Conservation (phyloP, 2,888 invertebrate species). For the Myopa testacea region DNA sequence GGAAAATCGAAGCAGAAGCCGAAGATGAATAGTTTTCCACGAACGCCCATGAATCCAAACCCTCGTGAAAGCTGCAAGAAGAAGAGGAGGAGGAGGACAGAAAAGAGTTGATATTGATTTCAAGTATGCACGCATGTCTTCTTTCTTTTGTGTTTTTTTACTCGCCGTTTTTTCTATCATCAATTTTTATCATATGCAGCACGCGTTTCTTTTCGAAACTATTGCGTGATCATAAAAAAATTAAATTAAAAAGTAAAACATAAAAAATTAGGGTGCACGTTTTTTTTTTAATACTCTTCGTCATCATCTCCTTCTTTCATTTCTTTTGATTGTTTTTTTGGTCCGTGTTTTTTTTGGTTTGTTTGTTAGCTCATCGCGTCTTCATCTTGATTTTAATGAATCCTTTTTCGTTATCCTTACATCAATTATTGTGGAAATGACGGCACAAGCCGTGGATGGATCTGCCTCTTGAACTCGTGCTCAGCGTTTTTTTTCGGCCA, state of each 20-base stretch:
- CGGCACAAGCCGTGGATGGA: not conserved
- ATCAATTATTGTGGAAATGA: slow-evolving; percentile 16
- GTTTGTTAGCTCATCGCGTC: not conserved
- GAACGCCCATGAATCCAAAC: not conserved
- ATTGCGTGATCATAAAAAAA: slow-evolving; percentile 14
- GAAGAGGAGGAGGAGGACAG: not conserved
- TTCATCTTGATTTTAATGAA: slow-evolving; percentile 40
- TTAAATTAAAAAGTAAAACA: not conserved
- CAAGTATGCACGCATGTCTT: slow-evolving; percentile 16
- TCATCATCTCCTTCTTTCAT: too few species aligned
- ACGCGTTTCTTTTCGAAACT: slow-evolving; percentile 17
- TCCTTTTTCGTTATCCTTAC: slow-evolving; percentile 41
- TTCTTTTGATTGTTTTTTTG: slow-evolving; percentile 10
- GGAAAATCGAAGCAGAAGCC: too few species aligned
- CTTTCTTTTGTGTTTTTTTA: not conserved
- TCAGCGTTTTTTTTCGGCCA: slow-evolving; percentile 4
- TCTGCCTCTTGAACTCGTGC: not conserved
- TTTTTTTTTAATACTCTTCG: slow-evolving; percentile 29
- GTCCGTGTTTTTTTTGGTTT: slow-evolving; percentile 37
- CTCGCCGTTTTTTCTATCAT: not conserved
- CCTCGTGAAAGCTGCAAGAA: too few species aligned
- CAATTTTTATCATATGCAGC: not conserved
- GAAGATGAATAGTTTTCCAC: too few species aligned
- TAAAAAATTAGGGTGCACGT: slow-evolving; percentile 50
- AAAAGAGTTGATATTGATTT: slow-evolving; percentile 20